These are phyloP conservation scores for Phylloscopus trochilus DNA, from an alignment of 2,113 vertebrate genomes.

Conservation along the genomic window DNA sequence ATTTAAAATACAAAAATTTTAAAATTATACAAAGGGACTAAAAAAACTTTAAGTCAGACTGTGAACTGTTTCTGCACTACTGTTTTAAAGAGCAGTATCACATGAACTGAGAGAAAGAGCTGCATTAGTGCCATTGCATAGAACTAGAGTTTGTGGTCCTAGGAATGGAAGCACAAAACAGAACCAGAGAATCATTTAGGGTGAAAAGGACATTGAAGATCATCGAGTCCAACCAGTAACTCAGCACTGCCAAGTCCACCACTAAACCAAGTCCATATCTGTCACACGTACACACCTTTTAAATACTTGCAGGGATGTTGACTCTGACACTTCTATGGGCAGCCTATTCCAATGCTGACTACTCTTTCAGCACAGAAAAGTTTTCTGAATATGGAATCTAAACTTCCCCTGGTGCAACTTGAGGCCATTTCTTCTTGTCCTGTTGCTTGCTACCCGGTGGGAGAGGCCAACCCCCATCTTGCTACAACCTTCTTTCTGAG, in stretches of 20 bases:
- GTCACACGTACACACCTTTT: background rate
- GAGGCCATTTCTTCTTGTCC: background rate
- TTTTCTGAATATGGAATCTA: background rate
- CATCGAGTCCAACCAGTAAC: fast-evolving
- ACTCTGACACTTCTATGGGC: background rate
- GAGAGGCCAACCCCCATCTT: background rate
- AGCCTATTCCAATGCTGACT: background rate
- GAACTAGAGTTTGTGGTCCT: background rate
- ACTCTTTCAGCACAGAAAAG: background rate
- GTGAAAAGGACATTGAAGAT: background rate
- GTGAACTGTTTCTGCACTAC: background rate
- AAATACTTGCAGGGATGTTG: background rate
- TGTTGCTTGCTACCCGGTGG: background rate
- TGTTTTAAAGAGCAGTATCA: background rate
- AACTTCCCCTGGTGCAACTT: fast-evolving
- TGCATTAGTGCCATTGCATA: background rate
- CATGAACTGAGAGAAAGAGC: background rate
- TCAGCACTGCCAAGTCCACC: background rate
- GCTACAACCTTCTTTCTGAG: background rate
- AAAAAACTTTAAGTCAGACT: background rate
- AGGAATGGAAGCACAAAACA: background rate
- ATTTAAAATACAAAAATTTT: background rate
- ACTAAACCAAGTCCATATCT: background rate
- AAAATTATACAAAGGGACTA: background rate
- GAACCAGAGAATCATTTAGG: background rate